These are phyloP conservation scores for Acromyrmex charruanus DNA, from an alignment of 1,140 invertebrate genomes.

Conservation along the genomic window DNA sequence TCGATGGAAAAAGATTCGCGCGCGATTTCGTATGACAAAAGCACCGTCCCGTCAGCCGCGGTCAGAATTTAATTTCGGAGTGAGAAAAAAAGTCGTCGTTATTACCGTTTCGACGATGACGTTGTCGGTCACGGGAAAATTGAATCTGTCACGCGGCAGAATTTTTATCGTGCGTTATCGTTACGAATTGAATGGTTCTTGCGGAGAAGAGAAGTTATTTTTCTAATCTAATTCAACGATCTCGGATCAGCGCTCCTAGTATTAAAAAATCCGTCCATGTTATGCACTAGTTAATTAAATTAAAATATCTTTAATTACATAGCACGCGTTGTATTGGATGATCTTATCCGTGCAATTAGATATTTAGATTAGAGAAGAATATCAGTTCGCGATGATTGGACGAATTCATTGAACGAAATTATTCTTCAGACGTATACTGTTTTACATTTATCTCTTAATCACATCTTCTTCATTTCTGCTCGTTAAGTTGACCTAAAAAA, in stretches of 20 bases:
- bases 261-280: not conserved
- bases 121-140: conserved; percentile 54
- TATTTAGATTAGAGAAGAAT: conserved; percentile 27
- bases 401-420: conserved; percentile 9
- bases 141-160: conserved; percentile 46
- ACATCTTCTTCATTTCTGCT: conserved; percentile 42
- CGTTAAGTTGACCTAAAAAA: conserved; percentile 23
- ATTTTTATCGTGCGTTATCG: conserved; percentile 58
- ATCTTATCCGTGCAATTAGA: conserved; percentile 19
- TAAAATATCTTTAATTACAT: conserved; percentile 28
- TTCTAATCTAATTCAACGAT: conserved; percentile 28
- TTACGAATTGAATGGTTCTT: conserved; percentile 27
- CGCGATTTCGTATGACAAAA: conserved; percentile 48
- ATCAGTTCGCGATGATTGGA: not conserved
- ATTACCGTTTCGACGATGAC: conserved; percentile 52
- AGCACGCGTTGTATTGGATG: not conserved
- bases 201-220: conserved; percentile 23
- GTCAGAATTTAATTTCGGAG: conserved; percentile 51
- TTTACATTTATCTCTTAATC: conserved; percentile 41
- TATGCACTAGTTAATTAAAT: conserved; percentile 7
- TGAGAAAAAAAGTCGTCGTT: conserved; percentile 32
- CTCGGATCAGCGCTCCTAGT: not conserved
- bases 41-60: conserved; percentile 35
- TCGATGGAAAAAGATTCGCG: conserved; percentile 51
- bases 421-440: conserved; percentile 19